Evolutionary conservation across 2,113 vertebrate species (phyloP), one percentile per base, ranked within the genome.

Genomic region (Lates calcarifer): DNA sequence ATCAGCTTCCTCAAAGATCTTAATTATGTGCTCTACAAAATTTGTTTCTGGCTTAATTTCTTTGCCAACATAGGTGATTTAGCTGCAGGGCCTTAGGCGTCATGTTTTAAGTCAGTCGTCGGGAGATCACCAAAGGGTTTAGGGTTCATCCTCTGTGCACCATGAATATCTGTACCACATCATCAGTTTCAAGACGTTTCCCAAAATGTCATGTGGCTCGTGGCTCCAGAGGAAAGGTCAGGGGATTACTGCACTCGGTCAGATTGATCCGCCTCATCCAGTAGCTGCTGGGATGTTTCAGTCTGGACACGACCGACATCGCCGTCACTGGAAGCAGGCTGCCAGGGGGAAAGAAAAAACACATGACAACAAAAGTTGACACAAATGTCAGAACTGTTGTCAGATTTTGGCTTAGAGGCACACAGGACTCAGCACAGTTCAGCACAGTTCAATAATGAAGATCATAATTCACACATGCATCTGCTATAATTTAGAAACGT

Each of bases 371-470:
- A 31, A 13, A 63, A 68, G 13, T 60, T 5, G n/a, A 12, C 51
- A 53, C 12, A 33, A 10, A 64, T 37, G 17, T 41, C 0, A 0
- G 14, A 13, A 12, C 6, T 22, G 13, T 18, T 37, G 1, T 35
- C 6, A 62, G 20, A 56, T 56, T 62, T 24, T 18, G 22, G 13
- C 20, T 56, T n/a, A 15, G 51, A 55, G 71, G 60, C 22, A 80
- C 2, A 56, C 41, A 28, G 17, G 8, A 15, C 39, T 35, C 22
- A 28, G 60, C 22, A 74, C 17, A 74, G 35, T 74, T 63, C 26
- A 66, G 67, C 28, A 53, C 74, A n/a, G 74, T 70, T 77, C 31
- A 60, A 0, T 45, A 18, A 77, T 20, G 9, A 73, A 74, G 65
- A 63, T 2, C 18, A 8, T 58, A 37, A 26, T 51, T 51, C n/a